These are phyloP conservation scores for Xenotilapia leptura DNA, from an alignment of 2,113 vertebrate genomes.

Conservation along the genomic window DNA sequence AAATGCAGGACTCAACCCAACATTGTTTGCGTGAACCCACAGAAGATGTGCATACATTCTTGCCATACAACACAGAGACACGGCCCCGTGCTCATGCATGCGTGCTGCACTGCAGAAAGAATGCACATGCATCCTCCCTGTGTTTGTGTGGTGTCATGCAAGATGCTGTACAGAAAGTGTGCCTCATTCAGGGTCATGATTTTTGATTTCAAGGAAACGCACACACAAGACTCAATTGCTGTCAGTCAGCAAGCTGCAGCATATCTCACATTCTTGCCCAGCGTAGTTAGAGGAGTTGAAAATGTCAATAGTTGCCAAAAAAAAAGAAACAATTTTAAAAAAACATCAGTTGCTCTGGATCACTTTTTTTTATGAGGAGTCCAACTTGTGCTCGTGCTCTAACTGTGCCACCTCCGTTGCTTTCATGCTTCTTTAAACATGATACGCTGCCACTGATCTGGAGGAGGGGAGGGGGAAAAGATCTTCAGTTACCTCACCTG, in stretches of 20 bases:
- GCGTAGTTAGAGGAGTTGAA: constrained; percentile 30
- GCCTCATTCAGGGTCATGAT: neutral
- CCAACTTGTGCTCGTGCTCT: neutral
- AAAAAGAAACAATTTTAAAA: neutral
- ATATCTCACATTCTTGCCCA: constrained; percentile 55
- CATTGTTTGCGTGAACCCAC: neutral
- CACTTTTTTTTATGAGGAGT: neutral
- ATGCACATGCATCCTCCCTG: constrained; percentile 7
- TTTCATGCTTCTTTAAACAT: constrained; percentile 12
- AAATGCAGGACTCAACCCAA: neutral
- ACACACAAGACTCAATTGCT: neutral
- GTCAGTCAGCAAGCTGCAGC: constrained; percentile 50
- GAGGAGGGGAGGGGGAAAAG: neutral
- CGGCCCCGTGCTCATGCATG: neutral
- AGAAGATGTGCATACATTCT: neutral
- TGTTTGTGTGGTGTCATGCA: neutral
- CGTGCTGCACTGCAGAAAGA: neutral
- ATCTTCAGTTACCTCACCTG: constrained; percentile 10
- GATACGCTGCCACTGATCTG: neutral
- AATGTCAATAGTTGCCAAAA: constrained; percentile 20
- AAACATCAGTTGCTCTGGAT: constrained; percentile 6
- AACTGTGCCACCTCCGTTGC: neutral
- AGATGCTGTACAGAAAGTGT: neutral
- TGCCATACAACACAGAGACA: neutral
- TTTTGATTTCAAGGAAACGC: neutral